Evolutionary conservation across 2,113 vertebrate genomes (phyloP).

Genomic region (Catharus bicknelli): DNA sequence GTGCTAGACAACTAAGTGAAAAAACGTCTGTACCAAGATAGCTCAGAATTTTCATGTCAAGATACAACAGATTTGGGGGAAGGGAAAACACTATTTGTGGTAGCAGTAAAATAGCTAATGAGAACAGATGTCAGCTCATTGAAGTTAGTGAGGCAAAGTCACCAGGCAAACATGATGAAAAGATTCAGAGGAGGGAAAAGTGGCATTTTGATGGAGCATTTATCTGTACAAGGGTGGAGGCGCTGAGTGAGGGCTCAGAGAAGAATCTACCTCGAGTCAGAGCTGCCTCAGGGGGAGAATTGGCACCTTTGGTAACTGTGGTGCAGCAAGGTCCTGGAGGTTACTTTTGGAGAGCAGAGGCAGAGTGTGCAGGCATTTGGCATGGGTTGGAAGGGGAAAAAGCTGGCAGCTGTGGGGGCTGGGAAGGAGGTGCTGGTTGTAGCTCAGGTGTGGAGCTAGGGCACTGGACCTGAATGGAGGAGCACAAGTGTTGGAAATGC

Average conservation of each 20-base stretch:
- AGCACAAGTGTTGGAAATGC: not conserved
- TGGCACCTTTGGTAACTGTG: not conserved
- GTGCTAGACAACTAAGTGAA: constrained; percentile 61
- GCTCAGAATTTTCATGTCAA: constrained; percentile 62
- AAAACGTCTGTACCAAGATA: constrained; percentile 57
- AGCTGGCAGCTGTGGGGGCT: not conserved
- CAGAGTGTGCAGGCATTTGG: not conserved
- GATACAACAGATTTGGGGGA: constrained; percentile 57
- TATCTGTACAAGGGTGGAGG: not conserved
- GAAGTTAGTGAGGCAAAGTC: constrained; percentile 47
- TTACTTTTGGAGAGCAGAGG: not conserved
- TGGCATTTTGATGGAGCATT: not conserved
- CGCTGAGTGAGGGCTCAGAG: not conserved
- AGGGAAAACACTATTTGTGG: constrained; percentile 60
- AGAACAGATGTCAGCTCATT: constrained; percentile 67
- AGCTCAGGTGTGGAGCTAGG: not conserved
- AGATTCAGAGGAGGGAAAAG: constrained; percentile 4
- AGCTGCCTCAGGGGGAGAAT: not conserved
- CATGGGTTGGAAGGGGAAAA: not conserved
- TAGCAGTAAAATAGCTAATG: constrained; percentile 68
- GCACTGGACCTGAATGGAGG: not conserved
- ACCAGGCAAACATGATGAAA: constrained; percentile 17
- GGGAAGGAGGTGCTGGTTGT: not conserved
- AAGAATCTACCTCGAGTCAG: not conserved
- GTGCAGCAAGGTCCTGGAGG: not conserved